A percentile compares a stretch with the other conserved stretches of the same genome.
Conservation (phyloP, 2,797 vertebrate species). For the Sebastiscus albofasciatus region DNA sequence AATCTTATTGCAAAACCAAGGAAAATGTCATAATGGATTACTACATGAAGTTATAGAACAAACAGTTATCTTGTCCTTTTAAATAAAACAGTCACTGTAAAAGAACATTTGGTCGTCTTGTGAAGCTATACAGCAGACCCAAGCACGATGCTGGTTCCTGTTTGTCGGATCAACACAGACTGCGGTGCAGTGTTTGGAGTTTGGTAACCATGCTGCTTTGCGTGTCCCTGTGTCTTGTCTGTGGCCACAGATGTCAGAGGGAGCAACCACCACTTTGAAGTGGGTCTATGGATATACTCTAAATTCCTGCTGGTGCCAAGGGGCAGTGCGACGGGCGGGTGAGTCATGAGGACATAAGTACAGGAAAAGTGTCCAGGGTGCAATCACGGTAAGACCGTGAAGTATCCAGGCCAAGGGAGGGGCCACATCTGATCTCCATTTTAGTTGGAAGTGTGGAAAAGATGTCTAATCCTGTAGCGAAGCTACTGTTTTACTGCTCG, state of each 20-base stretch:
- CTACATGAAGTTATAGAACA: background rate
- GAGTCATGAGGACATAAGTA: slow-evolving; percentile 59
- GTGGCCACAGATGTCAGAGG: slow-evolving; percentile 43
- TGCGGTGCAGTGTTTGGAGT: slow-evolving; percentile 38
- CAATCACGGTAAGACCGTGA: slow-evolving; percentile 45
- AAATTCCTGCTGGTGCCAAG: slow-evolving; percentile 52
- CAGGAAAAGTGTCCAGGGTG: slow-evolving; percentile 57
- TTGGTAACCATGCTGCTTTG: slow-evolving; percentile 38
- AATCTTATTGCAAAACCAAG: background rate
- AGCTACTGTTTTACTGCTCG: slow-evolving; percentile 45
- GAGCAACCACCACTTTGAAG: slow-evolving; percentile 64
- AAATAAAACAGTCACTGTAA: background rate
- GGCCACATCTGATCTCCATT: slow-evolving; percentile 71
- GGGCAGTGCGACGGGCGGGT: slow-evolving; percentile 31
- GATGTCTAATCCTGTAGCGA: slow-evolving; percentile 35
- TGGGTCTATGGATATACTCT: slow-evolving; percentile 46
- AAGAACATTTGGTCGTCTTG: slow-evolving; percentile 4
- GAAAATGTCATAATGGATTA: background rate
- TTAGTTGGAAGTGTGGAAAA: slow-evolving; percentile 55
- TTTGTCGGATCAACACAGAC: slow-evolving; percentile 39
- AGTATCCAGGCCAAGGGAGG: slow-evolving; percentile 40
- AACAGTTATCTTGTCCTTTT: background rate
- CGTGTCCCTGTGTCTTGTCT: slow-evolving; percentile 47
- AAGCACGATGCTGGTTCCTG: background rate
- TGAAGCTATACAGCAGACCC: background rate